A percentile compares a stretch with the other conserved stretches of the same genome.
Conservation (phyloP, 2,797 vertebrate genomes). For the Danio choprae region DNA sequence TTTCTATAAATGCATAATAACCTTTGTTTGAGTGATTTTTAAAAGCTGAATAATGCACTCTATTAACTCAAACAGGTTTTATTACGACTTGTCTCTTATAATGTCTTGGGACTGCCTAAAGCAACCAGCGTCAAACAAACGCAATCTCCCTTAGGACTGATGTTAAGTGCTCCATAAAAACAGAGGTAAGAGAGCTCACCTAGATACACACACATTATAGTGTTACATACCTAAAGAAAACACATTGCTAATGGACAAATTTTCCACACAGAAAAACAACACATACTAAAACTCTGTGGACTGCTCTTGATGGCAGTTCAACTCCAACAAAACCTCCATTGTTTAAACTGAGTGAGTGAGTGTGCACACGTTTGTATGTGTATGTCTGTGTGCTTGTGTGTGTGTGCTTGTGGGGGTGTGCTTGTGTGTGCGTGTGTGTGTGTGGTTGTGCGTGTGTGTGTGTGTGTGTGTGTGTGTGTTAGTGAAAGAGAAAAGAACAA, state of each 20-base stretch:
- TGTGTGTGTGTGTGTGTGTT: background rate
- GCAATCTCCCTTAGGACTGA: constrained; percentile 43
- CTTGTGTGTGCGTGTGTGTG: background rate
- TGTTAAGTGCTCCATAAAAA: constrained; percentile 52
- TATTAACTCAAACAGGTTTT: constrained; percentile 32
- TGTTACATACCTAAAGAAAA: background rate
- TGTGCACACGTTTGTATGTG: fast-evolving
- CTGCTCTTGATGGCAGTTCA: constrained; percentile 31
- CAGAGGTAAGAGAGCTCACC: constrained; percentile 20
- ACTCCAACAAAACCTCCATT: constrained; percentile 56
- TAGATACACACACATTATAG: constrained; percentile 1
- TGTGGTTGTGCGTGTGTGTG: background rate
- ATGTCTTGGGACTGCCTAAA: constrained; percentile 50
- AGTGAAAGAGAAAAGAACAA: background rate
- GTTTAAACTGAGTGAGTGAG: constrained; percentile 37
- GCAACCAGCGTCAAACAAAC: constrained; percentile 49
- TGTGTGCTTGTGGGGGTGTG: background rate
- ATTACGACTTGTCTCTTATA: constrained; percentile 20
- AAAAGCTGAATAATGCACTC: constrained; percentile 19
- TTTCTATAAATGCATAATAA: background rate
- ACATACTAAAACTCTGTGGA: constrained; percentile 24
- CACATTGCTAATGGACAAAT: background rate
- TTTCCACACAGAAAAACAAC: constrained; percentile 22
- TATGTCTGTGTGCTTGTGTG: background rate
- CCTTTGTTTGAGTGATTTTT: background rate